Percentiles rank a stretch among this genome's conserved stretches.
phyloP scores from a whole-genome alignment of 1,140 invertebrate genomes.

The Halictus rubicundus region DNA sequence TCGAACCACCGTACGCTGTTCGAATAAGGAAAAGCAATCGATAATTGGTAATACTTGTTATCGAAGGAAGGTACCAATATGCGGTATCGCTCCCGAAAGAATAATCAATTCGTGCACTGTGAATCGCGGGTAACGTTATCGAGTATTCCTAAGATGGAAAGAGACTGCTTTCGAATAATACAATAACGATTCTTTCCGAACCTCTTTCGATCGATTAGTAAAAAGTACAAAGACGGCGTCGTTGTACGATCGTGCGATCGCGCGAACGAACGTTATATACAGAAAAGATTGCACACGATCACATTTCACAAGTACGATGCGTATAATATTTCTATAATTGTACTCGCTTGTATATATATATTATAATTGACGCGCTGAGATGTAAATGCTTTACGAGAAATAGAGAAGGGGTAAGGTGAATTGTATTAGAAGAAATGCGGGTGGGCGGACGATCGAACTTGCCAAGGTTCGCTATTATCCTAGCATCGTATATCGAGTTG shows the following conservation, averaged over 20 bases:
- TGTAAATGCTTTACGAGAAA: slow-evolving; percentile 51
- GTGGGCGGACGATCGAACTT: too few relatives aligned
- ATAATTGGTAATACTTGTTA: neutral
- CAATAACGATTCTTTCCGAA: neutral
- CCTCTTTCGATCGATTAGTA: neutral
- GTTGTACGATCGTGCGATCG: neutral
- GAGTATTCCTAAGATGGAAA: slow-evolving; percentile 12
- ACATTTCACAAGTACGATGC: slow-evolving; percentile 64
- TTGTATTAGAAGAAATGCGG: too few relatives aligned
- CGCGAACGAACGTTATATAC: slow-evolving; percentile 19
- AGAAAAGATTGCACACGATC: slow-evolving; percentile 67
- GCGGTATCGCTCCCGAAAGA: neutral
- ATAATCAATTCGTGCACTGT: neutral
- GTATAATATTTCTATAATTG: too few relatives aligned
- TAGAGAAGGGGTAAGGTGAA: neutral
- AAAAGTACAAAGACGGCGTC: slow-evolving; percentile 15
- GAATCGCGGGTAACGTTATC: neutral
- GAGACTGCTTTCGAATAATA: neutral
- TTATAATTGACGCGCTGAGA: slow-evolving; percentile 67
- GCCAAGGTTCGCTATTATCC: neutral
- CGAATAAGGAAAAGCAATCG: neutral
- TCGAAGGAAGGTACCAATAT: neutral
- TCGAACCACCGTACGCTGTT: neutral
- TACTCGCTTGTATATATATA: slow-evolving; percentile 17
- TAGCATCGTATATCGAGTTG: too few relatives aligned